These are phyloP conservation scores for Drosophila nigritarsus DNA, from an alignment of 2,888 invertebrate genomes.

Conservation along the genomic window DNA sequence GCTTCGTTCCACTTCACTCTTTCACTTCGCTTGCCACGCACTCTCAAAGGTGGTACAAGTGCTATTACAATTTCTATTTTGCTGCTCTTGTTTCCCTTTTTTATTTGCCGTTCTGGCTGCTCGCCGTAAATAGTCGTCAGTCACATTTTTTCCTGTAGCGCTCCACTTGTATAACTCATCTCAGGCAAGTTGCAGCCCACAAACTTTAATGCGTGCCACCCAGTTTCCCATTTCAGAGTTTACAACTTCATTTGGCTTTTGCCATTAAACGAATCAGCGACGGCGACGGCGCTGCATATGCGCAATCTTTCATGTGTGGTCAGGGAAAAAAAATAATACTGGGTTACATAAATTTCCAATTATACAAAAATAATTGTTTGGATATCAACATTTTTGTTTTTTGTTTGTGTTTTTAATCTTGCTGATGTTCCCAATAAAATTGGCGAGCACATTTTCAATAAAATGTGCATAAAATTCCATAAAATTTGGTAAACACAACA, in stretches of 20 bases:
- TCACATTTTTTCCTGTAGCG: background rate
- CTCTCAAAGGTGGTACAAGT: constrained; percentile 20
- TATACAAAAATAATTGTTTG: background rate
- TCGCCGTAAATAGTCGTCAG: constrained; percentile 22
- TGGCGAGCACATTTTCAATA: constrained; percentile 54
- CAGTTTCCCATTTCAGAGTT: constrained; percentile 23
- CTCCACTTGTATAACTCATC: background rate
- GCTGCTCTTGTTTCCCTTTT: constrained; percentile 42
- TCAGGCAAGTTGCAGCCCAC: background rate
- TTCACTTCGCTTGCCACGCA: background rate
- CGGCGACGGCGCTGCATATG: constrained; percentile 39
- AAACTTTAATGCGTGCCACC: constrained; percentile 13
- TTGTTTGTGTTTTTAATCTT: constrained; percentile 8
- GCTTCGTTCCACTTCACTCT: background rate
- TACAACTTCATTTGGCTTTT: constrained; percentile 16
- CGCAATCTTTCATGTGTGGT: constrained; percentile 37
- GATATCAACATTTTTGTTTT: constrained; percentile 4
- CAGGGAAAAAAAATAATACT: constrained; percentile 23
- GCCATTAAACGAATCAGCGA: background rate
- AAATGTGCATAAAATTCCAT: constrained; percentile 73
- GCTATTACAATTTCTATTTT: constrained; percentile 38
- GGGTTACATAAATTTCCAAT: constrained; percentile 3
- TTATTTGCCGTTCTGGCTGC: constrained; percentile 29
- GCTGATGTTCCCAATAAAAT: constrained; percentile 58
- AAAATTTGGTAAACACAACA: constrained; percentile 64